Percentiles rank a stretch among this genome's conserved stretches.
Evolutionary conservation across 2,797 vertebrate species (phyloP).

Genomic region (Bovichtus variegatus): DNA sequence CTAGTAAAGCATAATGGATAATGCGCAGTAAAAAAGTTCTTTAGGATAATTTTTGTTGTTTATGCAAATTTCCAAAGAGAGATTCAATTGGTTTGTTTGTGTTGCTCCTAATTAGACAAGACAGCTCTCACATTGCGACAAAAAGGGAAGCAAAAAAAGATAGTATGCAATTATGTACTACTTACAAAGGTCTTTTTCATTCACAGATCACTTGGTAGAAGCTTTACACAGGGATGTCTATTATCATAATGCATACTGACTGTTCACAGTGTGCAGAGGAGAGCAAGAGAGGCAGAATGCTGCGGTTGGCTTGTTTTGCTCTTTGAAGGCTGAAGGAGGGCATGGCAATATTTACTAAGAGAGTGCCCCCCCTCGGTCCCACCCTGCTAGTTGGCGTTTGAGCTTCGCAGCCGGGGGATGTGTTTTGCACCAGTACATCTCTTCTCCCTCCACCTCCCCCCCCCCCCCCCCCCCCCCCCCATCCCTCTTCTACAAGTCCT

Average conservation of each 20-base stretch:
- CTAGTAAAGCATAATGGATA: not conserved
- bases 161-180: constrained; percentile 39
- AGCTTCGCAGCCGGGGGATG: constrained; percentile 76
- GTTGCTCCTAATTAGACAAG: constrained; percentile 55
- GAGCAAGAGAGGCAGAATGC: constrained; percentile 61
- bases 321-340: constrained; percentile 78
- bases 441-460: constrained; percentile 37
- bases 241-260: constrained; percentile 64
- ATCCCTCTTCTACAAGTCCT: constrained; percentile 63
- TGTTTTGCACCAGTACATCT: constrained; percentile 69
- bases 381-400: constrained; percentile 66
- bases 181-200: constrained; percentile 55
- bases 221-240: constrained; percentile 54
- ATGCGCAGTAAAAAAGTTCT: constrained; percentile 22
- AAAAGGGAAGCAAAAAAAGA: constrained; percentile 32
- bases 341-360: constrained; percentile 82
- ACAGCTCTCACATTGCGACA: constrained; percentile 36
- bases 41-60: constrained; percentile 5
- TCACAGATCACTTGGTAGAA: constrained; percentile 50
- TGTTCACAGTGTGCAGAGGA: constrained; percentile 51
- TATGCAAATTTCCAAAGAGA: constrained; percentile 28
- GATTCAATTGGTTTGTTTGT: constrained; percentile 22
- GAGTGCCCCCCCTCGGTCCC: constrained; percentile 50
- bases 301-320: constrained; percentile 76
- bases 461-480: not conserved